These are phyloP conservation scores for Eilema caniola DNA, from an alignment of 2,888 invertebrate species.

Conservation along the genomic window DNA sequence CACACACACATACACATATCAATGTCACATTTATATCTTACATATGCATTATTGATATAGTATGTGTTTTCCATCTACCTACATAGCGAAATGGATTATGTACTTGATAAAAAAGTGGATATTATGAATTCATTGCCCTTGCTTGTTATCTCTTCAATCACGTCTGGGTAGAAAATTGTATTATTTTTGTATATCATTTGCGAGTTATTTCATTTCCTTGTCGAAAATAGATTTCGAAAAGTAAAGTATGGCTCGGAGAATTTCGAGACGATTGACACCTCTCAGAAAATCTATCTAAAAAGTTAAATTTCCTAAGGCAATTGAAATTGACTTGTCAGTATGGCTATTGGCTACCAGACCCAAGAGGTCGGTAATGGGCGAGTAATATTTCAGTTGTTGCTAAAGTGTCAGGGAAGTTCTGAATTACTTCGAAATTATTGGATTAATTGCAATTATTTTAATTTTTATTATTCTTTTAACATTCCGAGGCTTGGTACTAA, in stretches of 20 bases:
- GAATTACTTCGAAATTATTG: background rate
- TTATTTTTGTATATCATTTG: conserved; percentile 17
- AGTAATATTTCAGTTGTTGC: background rate
- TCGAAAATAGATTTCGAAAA: background rate
- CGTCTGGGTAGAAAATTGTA: conserved; percentile 48
- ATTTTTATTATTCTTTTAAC: background rate
- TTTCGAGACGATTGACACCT: background rate
- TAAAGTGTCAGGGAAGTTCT: background rate
- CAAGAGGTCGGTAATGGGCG: background rate
- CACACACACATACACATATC: conserved; percentile 65
- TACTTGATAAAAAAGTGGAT: conserved; percentile 70
- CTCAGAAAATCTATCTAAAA: background rate
- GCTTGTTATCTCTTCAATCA: conserved; percentile 63
- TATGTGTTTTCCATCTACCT: conserved; percentile 62
- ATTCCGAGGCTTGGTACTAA: background rate
- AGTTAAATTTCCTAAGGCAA: background rate
- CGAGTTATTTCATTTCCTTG: background rate
- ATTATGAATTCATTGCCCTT: conserved; percentile 80
- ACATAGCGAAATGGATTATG: conserved; percentile 67
- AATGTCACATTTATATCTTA: conserved; percentile 58
- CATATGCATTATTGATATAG: conserved; percentile 55
- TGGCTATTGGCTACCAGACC: background rate
- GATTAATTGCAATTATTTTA: background rate
- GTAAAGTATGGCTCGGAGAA: background rate
- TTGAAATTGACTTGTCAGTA: background rate